These are phyloP conservation scores for Schlechtendalia chinensis DNA, from an alignment of 1,140 invertebrate genomes.

Conservation along the genomic window DNA sequence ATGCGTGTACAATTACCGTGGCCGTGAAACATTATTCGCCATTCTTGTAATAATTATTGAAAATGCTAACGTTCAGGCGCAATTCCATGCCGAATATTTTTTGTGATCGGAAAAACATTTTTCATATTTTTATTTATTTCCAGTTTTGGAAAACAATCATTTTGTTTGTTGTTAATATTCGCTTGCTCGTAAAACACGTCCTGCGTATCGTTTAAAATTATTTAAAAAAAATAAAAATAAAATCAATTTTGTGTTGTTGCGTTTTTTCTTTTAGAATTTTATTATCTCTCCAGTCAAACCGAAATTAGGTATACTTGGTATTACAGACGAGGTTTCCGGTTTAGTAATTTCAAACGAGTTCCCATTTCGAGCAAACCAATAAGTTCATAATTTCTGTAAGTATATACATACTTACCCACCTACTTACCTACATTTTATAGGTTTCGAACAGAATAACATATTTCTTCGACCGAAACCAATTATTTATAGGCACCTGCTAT, in stretches of 20 bases:
- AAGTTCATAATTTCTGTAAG: not conserved
- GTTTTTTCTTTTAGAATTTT: slow-evolving; percentile 27
- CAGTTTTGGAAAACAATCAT: slow-evolving; percentile 10
- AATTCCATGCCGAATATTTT: not conserved
- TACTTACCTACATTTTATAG: not conserved
- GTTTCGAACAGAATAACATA: not conserved
- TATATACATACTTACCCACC: too few relatives aligned
- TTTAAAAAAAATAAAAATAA: slow-evolving; percentile 20
- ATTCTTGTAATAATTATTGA: not conserved
- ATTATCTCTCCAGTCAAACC: slow-evolving; percentile 4
- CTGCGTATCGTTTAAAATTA: slow-evolving; percentile 9
- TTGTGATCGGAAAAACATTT: slow-evolving; percentile 8
- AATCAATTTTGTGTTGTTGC: slow-evolving; percentile 36
- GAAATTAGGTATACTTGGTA: not conserved
- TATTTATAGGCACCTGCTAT: not conserved
- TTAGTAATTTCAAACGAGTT: not conserved
- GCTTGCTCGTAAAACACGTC: slow-evolving; percentile 24
- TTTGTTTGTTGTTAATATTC: slow-evolving; percentile 15
- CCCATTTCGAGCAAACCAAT: slow-evolving; percentile 6
- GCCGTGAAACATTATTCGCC: too few relatives aligned
- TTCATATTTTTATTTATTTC: slow-evolving; percentile 26
- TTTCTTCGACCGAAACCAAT: not conserved
- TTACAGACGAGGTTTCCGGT: not conserved
- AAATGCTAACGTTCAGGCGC: not conserved
- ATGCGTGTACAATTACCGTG: too few relatives aligned